Evolutionary conservation across 2,113 vertebrate species (phyloP).

Genomic region (Mus spicilegus): DNA sequence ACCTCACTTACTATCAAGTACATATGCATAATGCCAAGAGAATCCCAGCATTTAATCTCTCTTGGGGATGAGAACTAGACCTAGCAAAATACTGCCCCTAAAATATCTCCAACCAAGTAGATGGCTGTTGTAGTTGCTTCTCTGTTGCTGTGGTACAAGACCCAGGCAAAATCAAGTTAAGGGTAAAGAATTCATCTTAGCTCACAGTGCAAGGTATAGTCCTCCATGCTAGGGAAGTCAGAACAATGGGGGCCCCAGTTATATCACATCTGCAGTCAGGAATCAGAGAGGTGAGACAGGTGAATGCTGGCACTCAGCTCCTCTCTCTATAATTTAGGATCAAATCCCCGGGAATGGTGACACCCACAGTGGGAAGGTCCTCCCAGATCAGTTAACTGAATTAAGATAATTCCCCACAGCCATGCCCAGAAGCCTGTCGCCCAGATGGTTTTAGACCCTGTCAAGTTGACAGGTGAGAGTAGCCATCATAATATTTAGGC

Average conservation of each 20-base stretch:
- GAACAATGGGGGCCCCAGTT: too few species aligned
- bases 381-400: not conserved
- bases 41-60: not conserved
- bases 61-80: not conserved
- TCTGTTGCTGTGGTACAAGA: not conserved
- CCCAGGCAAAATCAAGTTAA: not conserved
- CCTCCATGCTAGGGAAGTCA: not conserved
- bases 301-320: not conserved
- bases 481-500: not conserved
- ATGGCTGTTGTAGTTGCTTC: not conserved
- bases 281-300: not conserved
- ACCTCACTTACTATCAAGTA: not conserved
- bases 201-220: not conserved
- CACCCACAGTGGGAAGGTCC: not conserved
- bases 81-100: not conserved
- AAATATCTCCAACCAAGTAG: not conserved
- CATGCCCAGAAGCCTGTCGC: not conserved
- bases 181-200: not conserved
- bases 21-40: not conserved
- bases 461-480: not conserved
- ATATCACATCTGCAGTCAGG: not conserved
- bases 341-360: too few species aligned
- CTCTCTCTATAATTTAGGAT: not conserved
- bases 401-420: not conserved
- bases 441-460: too few species aligned